Conservation (phyloP, 2,113 vertebrate species). For the Melanerpes aurifrons region DNA sequence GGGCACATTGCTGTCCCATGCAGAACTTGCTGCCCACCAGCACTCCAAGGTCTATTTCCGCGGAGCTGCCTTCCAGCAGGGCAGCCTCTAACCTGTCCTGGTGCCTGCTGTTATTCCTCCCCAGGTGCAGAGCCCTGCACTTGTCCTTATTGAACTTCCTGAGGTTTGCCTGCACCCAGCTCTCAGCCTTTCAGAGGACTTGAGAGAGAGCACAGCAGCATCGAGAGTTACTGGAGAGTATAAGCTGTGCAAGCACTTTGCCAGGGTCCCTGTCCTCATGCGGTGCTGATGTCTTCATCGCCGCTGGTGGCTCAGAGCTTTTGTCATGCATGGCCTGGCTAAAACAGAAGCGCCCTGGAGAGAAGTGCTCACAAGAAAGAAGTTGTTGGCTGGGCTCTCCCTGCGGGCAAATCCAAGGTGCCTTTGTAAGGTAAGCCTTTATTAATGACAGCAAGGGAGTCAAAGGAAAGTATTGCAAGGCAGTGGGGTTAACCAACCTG, state of each 20-base stretch:
- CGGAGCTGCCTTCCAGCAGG: too few species aligned
- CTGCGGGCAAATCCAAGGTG: constrained; percentile 27
- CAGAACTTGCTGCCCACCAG: too few species aligned
- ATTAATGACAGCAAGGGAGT: constrained; percentile 23
- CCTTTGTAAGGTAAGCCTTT: constrained; percentile 51
- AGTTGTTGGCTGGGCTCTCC: constrained; percentile 6
- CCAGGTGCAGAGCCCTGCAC: too few species aligned
- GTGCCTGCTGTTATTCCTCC: too few species aligned
- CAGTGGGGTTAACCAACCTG: constrained; percentile 42
- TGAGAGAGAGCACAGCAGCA: not conserved
- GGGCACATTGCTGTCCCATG: too few species aligned
- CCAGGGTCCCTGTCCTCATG: not conserved
- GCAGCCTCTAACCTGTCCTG: too few species aligned
- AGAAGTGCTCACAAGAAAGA: not conserved
- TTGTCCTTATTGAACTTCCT: too few species aligned
- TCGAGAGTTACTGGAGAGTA: not conserved
- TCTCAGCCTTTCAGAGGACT: not conserved
- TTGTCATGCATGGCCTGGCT: not conserved
- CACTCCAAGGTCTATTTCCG: too few species aligned
- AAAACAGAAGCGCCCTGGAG: not conserved
- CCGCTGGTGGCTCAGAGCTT: not conserved
- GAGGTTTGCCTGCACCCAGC: too few species aligned
- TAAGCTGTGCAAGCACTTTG: not conserved
- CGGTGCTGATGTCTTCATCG: not conserved
- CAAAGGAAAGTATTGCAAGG: not conserved